phyloP scores from a whole-genome alignment of 2,888 invertebrate genomes.

The Aethes cnicana region DNA sequence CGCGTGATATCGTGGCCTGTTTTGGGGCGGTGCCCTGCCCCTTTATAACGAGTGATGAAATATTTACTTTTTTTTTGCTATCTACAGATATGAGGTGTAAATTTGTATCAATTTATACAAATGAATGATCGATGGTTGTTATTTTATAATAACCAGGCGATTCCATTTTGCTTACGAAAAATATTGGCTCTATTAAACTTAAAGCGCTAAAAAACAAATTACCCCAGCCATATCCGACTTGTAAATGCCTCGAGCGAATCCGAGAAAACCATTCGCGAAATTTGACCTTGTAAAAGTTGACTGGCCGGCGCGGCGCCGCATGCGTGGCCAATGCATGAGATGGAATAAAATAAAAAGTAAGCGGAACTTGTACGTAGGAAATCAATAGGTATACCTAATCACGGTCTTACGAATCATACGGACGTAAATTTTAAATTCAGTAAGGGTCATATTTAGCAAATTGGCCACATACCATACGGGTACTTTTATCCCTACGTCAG shows the following conservation, averaged over 20 bases:
- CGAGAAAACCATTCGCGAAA: constrained; percentile 31
- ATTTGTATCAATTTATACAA: neutral
- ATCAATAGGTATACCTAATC: too few species aligned
- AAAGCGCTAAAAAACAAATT: too few species aligned
- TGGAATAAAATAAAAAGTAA: constrained; percentile 10
- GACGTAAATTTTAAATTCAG: too few species aligned
- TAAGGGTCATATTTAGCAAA: too few species aligned
- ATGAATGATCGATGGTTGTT: neutral
- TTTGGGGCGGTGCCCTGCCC: constrained; percentile 22
- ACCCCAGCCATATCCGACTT: neutral
- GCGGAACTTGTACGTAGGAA: too few species aligned
- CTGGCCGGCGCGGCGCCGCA: constrained; percentile 40
- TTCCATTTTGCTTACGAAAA: too few species aligned
- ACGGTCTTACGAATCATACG: too few species aligned
- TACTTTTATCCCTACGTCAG: too few species aligned
- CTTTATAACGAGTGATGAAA: constrained; percentile 3
- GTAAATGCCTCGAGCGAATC: neutral
- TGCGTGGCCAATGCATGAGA: constrained; percentile 16
- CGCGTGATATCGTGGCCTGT: constrained; percentile 23
- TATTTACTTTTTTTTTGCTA: too few species aligned
- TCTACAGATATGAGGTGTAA: too few species aligned
- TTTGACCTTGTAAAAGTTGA: constrained; percentile 57
- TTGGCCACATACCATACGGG: too few species aligned
- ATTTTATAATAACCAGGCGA: neutral
- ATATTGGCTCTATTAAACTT: too few species aligned